phyloP scores from a whole-genome alignment of 2,797 vertebrate genomes.

The Rhincodon typus region DNA sequence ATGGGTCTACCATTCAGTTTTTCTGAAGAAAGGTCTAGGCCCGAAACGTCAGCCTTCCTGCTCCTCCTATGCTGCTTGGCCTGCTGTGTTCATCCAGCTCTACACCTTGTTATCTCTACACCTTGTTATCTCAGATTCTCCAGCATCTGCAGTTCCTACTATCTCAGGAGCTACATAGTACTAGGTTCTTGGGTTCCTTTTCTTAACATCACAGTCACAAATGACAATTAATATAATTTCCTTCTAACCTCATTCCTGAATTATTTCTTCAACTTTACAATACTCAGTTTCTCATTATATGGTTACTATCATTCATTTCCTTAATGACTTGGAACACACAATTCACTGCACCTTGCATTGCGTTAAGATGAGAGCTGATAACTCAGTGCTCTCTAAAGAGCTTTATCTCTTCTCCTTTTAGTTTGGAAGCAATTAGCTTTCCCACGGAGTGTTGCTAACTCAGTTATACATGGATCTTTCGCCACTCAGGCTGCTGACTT shows the following conservation, averaged over 20 bases:
- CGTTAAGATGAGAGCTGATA: not conserved
- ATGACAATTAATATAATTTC: not conserved
- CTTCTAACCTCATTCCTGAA: not conserved
- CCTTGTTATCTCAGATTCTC: no score
- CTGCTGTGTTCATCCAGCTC: no score
- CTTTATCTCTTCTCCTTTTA: not conserved
- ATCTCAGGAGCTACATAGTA: not conserved
- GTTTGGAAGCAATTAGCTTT: not conserved
- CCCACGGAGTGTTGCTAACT: not conserved
- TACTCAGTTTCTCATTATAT: not conserved
- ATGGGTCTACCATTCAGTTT: not conserved
- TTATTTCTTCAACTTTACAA: not conserved
- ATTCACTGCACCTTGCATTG: not conserved
- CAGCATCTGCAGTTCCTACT: no score
- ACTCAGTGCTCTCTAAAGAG: not conserved
- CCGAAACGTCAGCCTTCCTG: no score
- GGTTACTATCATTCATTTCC: not conserved
- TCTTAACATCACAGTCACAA: not conserved
- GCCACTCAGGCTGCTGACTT: not conserved
- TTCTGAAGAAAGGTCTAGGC: no score
- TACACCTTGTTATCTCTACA: no score
- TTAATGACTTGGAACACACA: not conserved
- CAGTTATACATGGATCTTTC: not conserved
- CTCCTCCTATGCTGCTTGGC: no score
- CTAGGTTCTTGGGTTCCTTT: not conserved